Percentiles rank a stretch among this genome's conserved stretches.
Conservation (phyloP, 1,140 invertebrate species). For the Lordiphosa stackelbergi region DNA sequence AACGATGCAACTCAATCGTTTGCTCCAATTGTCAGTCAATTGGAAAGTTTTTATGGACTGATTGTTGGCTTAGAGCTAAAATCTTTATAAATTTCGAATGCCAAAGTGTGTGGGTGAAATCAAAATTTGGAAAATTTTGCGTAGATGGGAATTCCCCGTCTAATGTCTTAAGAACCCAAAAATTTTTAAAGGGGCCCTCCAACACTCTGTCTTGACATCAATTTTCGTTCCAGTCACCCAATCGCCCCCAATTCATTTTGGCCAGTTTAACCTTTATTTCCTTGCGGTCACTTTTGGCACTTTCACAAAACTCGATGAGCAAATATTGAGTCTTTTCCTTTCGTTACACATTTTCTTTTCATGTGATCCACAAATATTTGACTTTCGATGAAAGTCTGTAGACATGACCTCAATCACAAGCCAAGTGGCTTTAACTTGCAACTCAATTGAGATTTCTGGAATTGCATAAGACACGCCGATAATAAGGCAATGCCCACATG, state of each 20-base stretch:
- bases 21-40: slow-evolving; percentile 53
- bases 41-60: slow-evolving; percentile 45
- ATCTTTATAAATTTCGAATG: slow-evolving; percentile 2
- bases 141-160: not conserved
- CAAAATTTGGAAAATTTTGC: not conserved
- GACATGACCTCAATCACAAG: slow-evolving; percentile 54
- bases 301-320: slow-evolving; percentile 63
- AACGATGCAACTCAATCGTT: slow-evolving; percentile 33
- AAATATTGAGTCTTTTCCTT: slow-evolving; percentile 69
- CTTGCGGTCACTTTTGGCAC: slow-evolving; percentile 44
- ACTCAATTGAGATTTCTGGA: slow-evolving; percentile 42
- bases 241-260: slow-evolving; percentile 40
- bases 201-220: slow-evolving; percentile 12
- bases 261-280: slow-evolving; percentile 55
- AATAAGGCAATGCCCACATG: slow-evolving; percentile 43
- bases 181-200: no score
- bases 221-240: slow-evolving; percentile 29
- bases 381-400: slow-evolving; percentile 68
- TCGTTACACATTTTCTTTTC: slow-evolving; percentile 67
- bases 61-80: slow-evolving; percentile 22
- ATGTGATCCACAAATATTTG: slow-evolving; percentile 65
- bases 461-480: slow-evolving; percentile 55
- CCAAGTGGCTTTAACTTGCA: slow-evolving; percentile 47
- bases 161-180: not conserved
- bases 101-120: not conserved